Percentiles rank a stretch among this genome's conserved stretches.
Conservation (phyloP, 2,797 vertebrate genomes). For the Meriones psammophilus region DNA sequence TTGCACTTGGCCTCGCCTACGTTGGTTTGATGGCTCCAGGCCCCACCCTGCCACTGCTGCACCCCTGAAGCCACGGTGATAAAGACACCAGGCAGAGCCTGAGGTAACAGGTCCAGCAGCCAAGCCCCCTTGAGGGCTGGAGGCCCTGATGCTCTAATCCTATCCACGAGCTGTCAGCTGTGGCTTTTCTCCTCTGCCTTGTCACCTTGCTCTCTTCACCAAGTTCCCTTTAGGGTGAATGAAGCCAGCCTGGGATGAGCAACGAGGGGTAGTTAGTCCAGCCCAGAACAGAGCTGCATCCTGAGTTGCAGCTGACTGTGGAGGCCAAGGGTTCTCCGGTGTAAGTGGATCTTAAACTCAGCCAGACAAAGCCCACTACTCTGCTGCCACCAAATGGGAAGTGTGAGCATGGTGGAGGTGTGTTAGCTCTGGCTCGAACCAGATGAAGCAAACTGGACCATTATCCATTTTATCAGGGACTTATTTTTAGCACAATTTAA, state of each 20-base stretch:
- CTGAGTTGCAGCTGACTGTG: background rate
- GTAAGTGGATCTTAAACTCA: background rate
- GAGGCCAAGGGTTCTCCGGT: background rate
- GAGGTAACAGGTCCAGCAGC: fast-evolving
- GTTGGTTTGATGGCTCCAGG: background rate
- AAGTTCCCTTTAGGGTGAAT: background rate
- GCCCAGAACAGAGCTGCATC: fast-evolving
- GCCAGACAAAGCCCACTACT: background rate
- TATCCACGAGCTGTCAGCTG: fast-evolving
- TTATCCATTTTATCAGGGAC: slow-evolving; percentile 50
- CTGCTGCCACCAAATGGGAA: fast-evolving
- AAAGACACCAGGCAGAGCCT: fast-evolving
- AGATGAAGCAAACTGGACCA: background rate
- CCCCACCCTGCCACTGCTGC: fast-evolving
- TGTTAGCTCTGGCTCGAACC: background rate
- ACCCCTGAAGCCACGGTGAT: fast-evolving
- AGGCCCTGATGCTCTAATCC: fast-evolving
- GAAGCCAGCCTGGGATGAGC: fast-evolving
- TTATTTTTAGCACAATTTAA: slow-evolving; percentile 62
- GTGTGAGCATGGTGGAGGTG: fast-evolving
- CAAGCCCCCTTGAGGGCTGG: fast-evolving
- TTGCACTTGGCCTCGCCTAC: fast-evolving
- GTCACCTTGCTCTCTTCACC: background rate
- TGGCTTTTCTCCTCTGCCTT: background rate
- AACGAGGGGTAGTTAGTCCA: fast-evolving